A percentile compares a stretch with the other conserved stretches of the same genome.
These are phyloP conservation scores for Taurulus bubalis DNA, from an alignment of 2,113 vertebrate genomes.

Conservation along the genomic window DNA sequence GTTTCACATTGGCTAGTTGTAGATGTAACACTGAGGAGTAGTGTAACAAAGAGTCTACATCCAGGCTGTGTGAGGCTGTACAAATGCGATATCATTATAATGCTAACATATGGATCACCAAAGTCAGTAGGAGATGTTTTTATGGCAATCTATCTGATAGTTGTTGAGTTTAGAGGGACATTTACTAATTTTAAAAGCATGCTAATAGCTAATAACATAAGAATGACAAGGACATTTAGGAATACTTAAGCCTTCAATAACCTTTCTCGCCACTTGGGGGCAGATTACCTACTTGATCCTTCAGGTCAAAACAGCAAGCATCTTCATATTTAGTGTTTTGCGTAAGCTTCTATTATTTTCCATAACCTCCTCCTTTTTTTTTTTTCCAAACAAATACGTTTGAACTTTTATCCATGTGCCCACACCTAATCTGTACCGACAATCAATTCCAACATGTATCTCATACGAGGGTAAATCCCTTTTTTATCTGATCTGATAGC, in stretches of 20 bases:
- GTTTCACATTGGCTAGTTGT: neutral
- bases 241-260: neutral
- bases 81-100: neutral
- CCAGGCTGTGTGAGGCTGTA: neutral
- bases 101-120: neutral
- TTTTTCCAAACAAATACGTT: conserved; percentile 3
- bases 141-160: neutral
- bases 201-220: neutral
- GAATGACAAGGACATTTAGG: neutral
- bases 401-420: conserved; percentile 1
- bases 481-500: conserved; percentile 7
- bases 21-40: neutral
- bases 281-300: neutral
- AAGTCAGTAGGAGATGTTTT: neutral
- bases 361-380: neutral
- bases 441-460: conserved; percentile 12
- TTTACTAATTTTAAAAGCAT: neutral
- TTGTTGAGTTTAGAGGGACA: neutral
- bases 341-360: neutral
- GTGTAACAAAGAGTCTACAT: neutral
- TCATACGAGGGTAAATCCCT: neutral
- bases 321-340: neutral
- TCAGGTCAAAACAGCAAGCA: neutral
- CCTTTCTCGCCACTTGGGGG: no score
- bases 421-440: neutral